Percentiles rank a stretch among this genome's conserved stretches.
Evolutionary conservation across 2,113 vertebrate genomes (phyloP).

Genomic region (Chloropsis cyanopogon): DNA sequence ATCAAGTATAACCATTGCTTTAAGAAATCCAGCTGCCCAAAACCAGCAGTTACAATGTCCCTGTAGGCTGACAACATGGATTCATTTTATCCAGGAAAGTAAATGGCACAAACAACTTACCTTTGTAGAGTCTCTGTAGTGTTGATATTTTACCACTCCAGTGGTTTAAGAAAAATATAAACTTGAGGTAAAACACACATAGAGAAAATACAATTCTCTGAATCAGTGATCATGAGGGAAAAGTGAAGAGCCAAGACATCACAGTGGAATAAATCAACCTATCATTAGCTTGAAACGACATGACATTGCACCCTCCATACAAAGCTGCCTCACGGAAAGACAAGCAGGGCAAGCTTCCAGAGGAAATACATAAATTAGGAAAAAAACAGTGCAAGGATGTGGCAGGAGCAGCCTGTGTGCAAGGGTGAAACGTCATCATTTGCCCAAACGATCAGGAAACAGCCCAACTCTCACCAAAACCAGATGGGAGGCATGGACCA

Average conservation of each 20-base stretch:
- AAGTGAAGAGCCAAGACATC: background rate
- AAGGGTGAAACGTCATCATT: background rate
- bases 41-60: background rate
- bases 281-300: background rate
- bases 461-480: background rate
- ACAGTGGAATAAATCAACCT: background rate
- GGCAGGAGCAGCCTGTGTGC: background rate
- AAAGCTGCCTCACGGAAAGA: background rate
- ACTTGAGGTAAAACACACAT: background rate
- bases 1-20: background rate
- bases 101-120: slow-evolving; percentile 19
- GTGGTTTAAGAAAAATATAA: background rate
- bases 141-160: background rate
- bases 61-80: slow-evolving; percentile 4
- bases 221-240: background rate
- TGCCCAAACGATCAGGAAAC: background rate
- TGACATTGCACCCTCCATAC: background rate
- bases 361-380: background rate
- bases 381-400: background rate
- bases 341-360: background rate
- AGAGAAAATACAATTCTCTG: background rate
- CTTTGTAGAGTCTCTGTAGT: background rate
- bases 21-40: background rate
- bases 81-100: background rate
- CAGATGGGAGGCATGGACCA: background rate